phyloP scores from a whole-genome alignment of 2,888 invertebrate genomes.

The Hypomecis atomaria region DNA sequence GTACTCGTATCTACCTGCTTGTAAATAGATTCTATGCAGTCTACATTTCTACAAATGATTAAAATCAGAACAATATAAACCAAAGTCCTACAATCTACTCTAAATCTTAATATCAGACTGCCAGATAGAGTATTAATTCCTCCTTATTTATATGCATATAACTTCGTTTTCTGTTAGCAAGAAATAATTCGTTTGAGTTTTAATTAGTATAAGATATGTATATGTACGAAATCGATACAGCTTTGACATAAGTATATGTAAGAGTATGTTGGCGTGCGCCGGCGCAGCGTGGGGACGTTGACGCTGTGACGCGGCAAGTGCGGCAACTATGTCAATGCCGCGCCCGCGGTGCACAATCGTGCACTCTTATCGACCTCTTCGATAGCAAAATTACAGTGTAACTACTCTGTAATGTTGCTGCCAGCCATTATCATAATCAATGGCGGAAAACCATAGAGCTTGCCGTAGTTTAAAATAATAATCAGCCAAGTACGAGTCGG shows the following conservation, averaged over 20 bases:
- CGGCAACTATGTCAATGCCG: conserved; percentile 81
- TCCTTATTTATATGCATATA: no score
- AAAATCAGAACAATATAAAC: background rate
- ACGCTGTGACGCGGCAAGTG: conserved; percentile 63
- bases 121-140: no score
- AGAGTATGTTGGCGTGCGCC: conserved; percentile 48
- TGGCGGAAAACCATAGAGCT: conserved; percentile 19
- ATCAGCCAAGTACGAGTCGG: no score
- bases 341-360: conserved; percentile 66
- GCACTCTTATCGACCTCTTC: conserved; percentile 77
- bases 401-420: conserved; percentile 17
- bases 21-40: no score
- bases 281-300: conserved; percentile 53
- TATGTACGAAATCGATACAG: background rate
- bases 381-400: conserved; percentile 63
- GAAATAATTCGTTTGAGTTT: background rate
- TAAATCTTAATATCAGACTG: background rate
- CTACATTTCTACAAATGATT: no score
- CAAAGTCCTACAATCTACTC: background rate
- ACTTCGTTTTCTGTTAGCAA: background rate
- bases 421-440: conserved; percentile 26
- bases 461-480: background rate
- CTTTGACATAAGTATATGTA: conserved; percentile 1
- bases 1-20: no score
- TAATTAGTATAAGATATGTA: background rate